phyloP scores from a whole-genome alignment of 2,888 invertebrate species.

The Hirtodrosophila histrioides region DNA sequence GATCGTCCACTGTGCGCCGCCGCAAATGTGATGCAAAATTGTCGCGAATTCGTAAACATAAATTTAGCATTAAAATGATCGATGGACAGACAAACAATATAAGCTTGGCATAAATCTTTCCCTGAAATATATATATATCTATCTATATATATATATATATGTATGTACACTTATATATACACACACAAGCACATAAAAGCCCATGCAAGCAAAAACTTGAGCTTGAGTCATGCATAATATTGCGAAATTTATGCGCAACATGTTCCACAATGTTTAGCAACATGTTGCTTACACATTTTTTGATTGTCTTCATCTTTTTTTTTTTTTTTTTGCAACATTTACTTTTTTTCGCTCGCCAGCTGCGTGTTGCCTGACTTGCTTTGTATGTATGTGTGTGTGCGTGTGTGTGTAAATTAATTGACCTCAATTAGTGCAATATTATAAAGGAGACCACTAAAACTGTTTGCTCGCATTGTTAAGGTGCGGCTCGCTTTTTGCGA shows the following conservation, averaged over 20 bases:
- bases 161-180: no score
- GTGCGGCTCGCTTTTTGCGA: slow-evolving; percentile 30
- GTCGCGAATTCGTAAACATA: slow-evolving; percentile 51
- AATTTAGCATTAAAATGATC: slow-evolving; percentile 67
- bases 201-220: slow-evolving; percentile 15
- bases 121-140: slow-evolving; percentile 9
- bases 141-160: slow-evolving; percentile 10
- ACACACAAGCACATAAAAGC: slow-evolving; percentile 6
- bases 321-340: slow-evolving; percentile 47
- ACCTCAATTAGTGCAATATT: slow-evolving; percentile 79
- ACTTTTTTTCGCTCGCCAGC: slow-evolving; percentile 30
- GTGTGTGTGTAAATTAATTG: slow-evolving; percentile 80
- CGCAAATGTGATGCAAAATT: slow-evolving; percentile 48
- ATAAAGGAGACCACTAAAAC: slow-evolving; percentile 23
- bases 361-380: slow-evolving; percentile 24
- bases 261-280: slow-evolving; percentile 17
- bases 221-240: slow-evolving; percentile 68
- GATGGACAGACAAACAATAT: slow-evolving; percentile 47
- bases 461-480: slow-evolving; percentile 39
- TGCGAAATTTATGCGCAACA: slow-evolving; percentile 60
- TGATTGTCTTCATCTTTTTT: slow-evolving; percentile 49
- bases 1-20: slow-evolving; percentile 25
- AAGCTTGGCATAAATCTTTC: slow-evolving; percentile 57
- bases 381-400: slow-evolving; percentile 21
- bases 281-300: slow-evolving; percentile 57